Conservation (phyloP, 2,113 vertebrate genomes). For the Lagenorhynchus albirostris region DNA sequence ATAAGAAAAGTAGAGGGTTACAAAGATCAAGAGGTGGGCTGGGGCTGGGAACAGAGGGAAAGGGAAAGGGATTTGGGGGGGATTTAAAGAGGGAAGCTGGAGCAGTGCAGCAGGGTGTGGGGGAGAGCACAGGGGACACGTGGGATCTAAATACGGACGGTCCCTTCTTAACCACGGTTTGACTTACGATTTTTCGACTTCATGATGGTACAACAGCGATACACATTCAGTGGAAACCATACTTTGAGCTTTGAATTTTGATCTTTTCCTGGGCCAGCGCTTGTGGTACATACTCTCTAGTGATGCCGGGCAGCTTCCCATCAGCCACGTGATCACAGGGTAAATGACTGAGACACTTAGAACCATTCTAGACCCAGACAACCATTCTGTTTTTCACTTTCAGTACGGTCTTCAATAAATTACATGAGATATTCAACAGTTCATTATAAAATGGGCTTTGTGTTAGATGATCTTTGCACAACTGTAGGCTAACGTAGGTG, state of each 20-base stretch:
- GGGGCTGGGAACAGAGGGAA: not conserved
- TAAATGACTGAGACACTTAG: not conserved
- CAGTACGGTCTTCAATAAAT: not conserved
- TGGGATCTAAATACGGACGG: not conserved
- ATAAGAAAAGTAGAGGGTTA: not conserved
- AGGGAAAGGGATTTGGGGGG: not conserved
- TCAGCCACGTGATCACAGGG: not conserved
- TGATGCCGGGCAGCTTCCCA: not conserved
- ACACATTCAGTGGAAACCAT: not conserved
- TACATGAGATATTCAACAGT: not conserved
- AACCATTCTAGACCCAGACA: not conserved
- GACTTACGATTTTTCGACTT: not conserved
- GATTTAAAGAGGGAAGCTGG: not conserved
- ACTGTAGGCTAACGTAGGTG: not conserved
- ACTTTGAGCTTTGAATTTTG: not conserved
- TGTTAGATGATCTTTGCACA: not conserved
- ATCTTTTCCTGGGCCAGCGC: not conserved
- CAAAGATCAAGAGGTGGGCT: not conserved
- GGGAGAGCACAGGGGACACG: not conserved
- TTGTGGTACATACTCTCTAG: not conserved
- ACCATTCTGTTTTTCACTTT: not conserved
- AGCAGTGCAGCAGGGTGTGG: not conserved
- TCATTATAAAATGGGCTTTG: not conserved
- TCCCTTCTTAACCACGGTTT: not conserved
- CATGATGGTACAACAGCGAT: not conserved